A percentile compares a stretch with the other conserved stretches of the same genome.
Conservation (phyloP, 2,888 invertebrate genomes). For the Nasonovia ribisnigri region DNA sequence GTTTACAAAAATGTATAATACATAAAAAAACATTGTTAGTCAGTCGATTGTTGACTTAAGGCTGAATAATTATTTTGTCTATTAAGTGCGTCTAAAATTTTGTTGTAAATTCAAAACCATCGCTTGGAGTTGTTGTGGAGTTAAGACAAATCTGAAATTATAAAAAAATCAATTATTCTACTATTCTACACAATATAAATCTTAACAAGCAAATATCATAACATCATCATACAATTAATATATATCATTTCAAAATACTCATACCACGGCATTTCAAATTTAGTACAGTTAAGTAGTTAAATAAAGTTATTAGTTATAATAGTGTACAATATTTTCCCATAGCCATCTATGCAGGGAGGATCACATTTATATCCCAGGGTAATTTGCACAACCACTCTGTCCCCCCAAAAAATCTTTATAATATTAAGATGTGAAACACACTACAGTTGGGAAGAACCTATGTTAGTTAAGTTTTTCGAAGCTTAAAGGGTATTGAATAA, state of each 20-base stretch:
- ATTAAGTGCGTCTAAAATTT: constrained; percentile 64
- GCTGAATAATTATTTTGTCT: constrained; percentile 63
- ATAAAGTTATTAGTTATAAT: not conserved
- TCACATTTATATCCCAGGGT: not conserved
- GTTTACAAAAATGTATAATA: constrained; percentile 65
- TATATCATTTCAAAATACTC: not conserved
- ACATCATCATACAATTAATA: too few relatives aligned
- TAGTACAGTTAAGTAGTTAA: not conserved
- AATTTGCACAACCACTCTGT: not conserved
- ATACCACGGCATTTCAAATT: not conserved
- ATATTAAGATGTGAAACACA: too few relatives aligned
- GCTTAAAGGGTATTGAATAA: not conserved
- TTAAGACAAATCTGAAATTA: constrained; percentile 61
- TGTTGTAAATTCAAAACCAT: constrained; percentile 63
- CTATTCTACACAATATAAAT: not conserved
- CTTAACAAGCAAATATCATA: too few relatives aligned
- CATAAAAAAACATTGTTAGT: constrained; percentile 65
- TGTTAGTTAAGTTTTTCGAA: not conserved
- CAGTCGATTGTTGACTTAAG: constrained; percentile 65
- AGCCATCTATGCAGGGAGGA: too few relatives aligned
- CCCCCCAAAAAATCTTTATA: not conserved
- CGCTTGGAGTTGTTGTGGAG: constrained; percentile 14
- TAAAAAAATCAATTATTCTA: constrained; percentile 34
- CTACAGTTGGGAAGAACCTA: not conserved
- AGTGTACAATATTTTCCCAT: too few relatives aligned